These are phyloP conservation scores for Orycteropus afer DNA, from an alignment of 2,113 vertebrate species.

Conservation along the genomic window DNA sequence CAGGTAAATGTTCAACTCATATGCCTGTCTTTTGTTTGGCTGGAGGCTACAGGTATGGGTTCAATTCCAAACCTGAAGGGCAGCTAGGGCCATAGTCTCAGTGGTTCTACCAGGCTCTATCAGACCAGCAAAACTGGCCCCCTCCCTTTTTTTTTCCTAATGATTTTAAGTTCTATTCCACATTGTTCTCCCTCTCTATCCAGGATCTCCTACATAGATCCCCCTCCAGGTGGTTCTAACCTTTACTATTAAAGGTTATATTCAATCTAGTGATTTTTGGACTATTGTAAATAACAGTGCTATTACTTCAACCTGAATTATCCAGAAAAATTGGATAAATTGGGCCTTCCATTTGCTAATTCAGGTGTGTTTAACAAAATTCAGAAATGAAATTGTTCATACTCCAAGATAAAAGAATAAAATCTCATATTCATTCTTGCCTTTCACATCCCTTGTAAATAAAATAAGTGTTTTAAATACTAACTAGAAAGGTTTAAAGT, in stretches of 20 bases:
- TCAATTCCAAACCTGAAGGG: no score
- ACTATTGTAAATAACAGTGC: constrained; percentile 39
- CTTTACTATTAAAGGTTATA: constrained; percentile 55
- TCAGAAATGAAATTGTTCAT: constrained; percentile 44
- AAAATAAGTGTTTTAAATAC: constrained; percentile 31
- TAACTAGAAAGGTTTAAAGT: constrained; percentile 58
- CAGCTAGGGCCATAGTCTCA: no score
- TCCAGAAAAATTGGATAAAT: constrained; percentile 9
- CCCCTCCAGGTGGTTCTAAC: no score
- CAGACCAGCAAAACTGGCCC: no score
- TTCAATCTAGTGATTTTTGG: constrained; percentile 21
- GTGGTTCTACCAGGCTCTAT: no score
- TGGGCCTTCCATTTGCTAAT: constrained; percentile 13
- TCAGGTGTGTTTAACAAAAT: constrained; percentile 28
- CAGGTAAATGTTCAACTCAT: no score
- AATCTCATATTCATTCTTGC: constrained; percentile 29
- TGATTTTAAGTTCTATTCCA: no score
- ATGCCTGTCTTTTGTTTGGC: no score
- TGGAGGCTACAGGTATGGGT: no score
- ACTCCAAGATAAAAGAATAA: constrained; percentile 28
- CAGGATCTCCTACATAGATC: no score
- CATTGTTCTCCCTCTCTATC: no score
- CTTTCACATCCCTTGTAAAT: constrained; percentile 54
- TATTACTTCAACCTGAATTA: constrained; percentile 34
- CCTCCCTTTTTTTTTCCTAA: no score